Percentiles rank a stretch among this genome's conserved stretches.
phyloP scores from a whole-genome alignment of 2,888 invertebrate species.

The Dromius quadrimaculatus region DNA sequence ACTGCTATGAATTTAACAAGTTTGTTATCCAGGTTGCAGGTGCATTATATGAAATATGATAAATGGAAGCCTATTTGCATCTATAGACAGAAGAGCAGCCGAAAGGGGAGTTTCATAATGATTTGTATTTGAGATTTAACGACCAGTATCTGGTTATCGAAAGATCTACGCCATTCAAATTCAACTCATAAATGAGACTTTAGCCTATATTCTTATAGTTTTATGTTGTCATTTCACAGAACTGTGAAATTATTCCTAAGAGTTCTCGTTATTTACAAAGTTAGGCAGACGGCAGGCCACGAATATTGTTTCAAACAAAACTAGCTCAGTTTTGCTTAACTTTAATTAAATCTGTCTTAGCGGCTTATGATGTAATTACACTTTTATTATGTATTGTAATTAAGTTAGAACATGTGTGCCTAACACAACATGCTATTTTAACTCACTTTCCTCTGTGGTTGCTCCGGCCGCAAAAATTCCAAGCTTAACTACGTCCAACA shows the following conservation, averaged over 20 bases:
- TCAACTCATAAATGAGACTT: conserved; percentile 22
- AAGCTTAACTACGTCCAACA: conserved; percentile 1
- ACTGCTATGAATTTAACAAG: too few relatives aligned
- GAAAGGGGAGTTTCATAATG: conserved; percentile 12
- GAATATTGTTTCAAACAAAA: conserved; percentile 39
- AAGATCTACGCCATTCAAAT: conserved; percentile 28
- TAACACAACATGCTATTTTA: conserved; percentile 9
- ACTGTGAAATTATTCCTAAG: conserved; percentile 34
- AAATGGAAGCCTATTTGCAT: conserved; percentile 15
- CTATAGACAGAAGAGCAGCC: not conserved
- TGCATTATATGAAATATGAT: not conserved
- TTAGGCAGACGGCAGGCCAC: conserved; percentile 13
- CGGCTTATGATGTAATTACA: conserved; percentile 38
- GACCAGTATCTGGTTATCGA: conserved; percentile 25
- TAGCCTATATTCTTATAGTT: conserved; percentile 38
- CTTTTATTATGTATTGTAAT: conserved; percentile 38
- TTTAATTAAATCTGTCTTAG: conserved; percentile 45
- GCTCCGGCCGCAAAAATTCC: conserved; percentile 8
- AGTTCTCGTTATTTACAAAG: conserved; percentile 44
- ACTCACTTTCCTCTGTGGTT: conserved; percentile 8
- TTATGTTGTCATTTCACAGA: conserved; percentile 31
- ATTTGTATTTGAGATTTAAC: conserved; percentile 22
- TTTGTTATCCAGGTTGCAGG: not conserved
- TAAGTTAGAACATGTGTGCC: conserved; percentile 30
- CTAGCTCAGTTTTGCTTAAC: conserved; percentile 25